Percentiles rank a stretch among this genome's conserved stretches.
phyloP scores from a whole-genome alignment of 2,888 invertebrate genomes.

The Zaprionus bogoriensis region DNA sequence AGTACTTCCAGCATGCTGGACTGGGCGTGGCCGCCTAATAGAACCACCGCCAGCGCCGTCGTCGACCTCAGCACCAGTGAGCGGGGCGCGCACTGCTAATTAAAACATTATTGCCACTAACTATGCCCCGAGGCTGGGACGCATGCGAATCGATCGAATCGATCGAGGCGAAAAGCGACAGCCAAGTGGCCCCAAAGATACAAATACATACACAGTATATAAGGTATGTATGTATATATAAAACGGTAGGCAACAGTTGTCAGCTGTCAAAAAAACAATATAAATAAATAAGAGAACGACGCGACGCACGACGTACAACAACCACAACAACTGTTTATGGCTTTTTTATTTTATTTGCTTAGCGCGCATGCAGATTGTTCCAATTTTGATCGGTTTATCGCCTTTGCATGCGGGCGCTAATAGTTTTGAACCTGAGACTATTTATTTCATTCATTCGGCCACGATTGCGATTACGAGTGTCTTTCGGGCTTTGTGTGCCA shows the following conservation, averaged over 20 bases:
- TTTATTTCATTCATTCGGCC: slow-evolving; percentile 1
- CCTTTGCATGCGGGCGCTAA: slow-evolving; percentile 63
- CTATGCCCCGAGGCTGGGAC: slow-evolving; percentile 62
- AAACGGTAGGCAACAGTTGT: slow-evolving; percentile 58
- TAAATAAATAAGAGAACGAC: slow-evolving; percentile 11
- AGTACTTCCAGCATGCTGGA: slow-evolving; percentile 13
- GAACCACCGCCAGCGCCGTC: slow-evolving; percentile 8
- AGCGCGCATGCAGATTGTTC: slow-evolving; percentile 58
- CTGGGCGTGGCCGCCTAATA: slow-evolving; percentile 29
- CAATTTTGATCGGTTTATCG: slow-evolving; percentile 73
- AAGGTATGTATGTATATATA: slow-evolving; percentile 5
- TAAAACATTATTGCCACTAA: slow-evolving; percentile 68
- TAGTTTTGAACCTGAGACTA: slow-evolving; percentile 66
- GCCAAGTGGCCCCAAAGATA: slow-evolving; percentile 38
- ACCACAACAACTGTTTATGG: slow-evolving; percentile 41
- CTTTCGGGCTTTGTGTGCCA: slow-evolving; percentile 54
- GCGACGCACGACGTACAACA: slow-evolving; percentile 15
- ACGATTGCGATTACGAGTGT: too few relatives aligned
- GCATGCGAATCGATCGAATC: slow-evolving; percentile 32
- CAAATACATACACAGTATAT: slow-evolving; percentile 9
- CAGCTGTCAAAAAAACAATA: slow-evolving; percentile 46
- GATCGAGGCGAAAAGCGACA: slow-evolving; percentile 25
- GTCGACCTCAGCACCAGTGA: slow-evolving; percentile 36
- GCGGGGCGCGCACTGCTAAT: slow-evolving; percentile 48
- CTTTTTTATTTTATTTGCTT: slow-evolving; percentile 44